These are phyloP conservation scores for Bergia sp. DNA, from an alignment of 92 coral and sea anemone species.

Conservation along the genomic window DNA sequence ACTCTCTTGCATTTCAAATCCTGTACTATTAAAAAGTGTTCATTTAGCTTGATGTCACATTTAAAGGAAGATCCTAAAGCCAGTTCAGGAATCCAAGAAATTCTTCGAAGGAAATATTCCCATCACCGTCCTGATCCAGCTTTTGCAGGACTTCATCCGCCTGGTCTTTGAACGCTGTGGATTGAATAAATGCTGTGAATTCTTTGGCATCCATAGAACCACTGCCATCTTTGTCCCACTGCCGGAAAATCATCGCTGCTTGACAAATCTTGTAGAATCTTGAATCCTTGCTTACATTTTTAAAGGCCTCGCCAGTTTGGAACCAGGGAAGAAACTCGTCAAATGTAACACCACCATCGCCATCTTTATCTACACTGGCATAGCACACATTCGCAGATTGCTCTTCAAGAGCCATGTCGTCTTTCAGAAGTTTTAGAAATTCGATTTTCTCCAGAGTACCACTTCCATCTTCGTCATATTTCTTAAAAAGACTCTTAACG, in stretches of 20 bases:
- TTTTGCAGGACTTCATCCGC: constrained; percentile 53
- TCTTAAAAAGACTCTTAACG: constrained; percentile 78
- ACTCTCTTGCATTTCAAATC: not conserved
- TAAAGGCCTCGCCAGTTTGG: constrained; percentile 64
- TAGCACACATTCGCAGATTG: constrained; percentile 69
- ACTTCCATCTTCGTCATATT: constrained; percentile 85
- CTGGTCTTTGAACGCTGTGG: constrained; percentile 46
- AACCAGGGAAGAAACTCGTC: constrained; percentile 85
- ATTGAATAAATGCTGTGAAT: constrained; percentile 65
- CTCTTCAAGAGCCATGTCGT: constrained; percentile 76
- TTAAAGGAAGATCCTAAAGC: constrained; percentile 3
- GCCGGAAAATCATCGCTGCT: constrained; percentile 79
- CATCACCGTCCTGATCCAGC: constrained; percentile 89
- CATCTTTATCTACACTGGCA: constrained; percentile 82
- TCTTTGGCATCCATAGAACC: constrained; percentile 84
- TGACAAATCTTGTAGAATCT: constrained; percentile 67
- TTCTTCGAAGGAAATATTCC: constrained; percentile 87
- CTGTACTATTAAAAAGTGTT: not conserved
- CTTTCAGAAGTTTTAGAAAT: constrained; percentile 62
- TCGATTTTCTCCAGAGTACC: constrained; percentile 71
- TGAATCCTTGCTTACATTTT: constrained; percentile 63
- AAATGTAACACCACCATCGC: constrained; percentile 71
- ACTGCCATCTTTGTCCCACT: constrained; percentile 78
- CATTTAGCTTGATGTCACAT: not conserved
- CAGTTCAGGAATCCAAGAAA: constrained; percentile 80